phyloP scores from a whole-genome alignment of 2,797 vertebrate genomes.

The Acanthurus tractus region DNA sequence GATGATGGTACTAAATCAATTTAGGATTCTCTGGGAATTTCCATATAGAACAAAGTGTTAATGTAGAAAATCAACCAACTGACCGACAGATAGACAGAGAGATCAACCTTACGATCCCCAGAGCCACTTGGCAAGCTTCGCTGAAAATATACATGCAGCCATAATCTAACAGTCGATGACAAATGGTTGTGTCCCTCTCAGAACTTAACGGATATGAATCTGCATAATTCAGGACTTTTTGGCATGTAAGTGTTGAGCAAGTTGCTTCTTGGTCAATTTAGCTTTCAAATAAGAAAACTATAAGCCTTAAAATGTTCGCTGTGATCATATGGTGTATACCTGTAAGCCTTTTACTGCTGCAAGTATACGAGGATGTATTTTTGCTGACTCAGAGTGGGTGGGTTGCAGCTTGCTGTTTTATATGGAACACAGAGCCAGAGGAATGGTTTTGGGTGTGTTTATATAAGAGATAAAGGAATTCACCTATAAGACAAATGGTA shows the following conservation, averaged over 20 bases:
- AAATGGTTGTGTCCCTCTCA: background rate
- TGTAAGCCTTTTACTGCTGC: constrained; percentile 8
- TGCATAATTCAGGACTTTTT: background rate
- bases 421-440: constrained; percentile 44
- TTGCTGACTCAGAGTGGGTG: constrained; percentile 54
- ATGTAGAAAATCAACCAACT: background rate
- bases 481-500: constrained; percentile 23
- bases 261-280: background rate
- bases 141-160: background rate
- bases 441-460: constrained; percentile 42
- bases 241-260: background rate
- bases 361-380: constrained; percentile 23
- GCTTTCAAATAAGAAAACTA: background rate
- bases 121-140: background rate
- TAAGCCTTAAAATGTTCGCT: background rate
- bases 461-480: constrained; percentile 40
- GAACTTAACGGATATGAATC: background rate
- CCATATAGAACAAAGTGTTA: background rate
- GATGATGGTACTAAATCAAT: background rate
- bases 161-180: background rate
- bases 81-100: background rate
- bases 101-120: background rate
- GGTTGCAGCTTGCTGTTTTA: constrained; percentile 63
- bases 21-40: background rate
- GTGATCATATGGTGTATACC: background rate